Conservation (phyloP, 1,140 invertebrate species). For the Aphis gossypii region DNA sequence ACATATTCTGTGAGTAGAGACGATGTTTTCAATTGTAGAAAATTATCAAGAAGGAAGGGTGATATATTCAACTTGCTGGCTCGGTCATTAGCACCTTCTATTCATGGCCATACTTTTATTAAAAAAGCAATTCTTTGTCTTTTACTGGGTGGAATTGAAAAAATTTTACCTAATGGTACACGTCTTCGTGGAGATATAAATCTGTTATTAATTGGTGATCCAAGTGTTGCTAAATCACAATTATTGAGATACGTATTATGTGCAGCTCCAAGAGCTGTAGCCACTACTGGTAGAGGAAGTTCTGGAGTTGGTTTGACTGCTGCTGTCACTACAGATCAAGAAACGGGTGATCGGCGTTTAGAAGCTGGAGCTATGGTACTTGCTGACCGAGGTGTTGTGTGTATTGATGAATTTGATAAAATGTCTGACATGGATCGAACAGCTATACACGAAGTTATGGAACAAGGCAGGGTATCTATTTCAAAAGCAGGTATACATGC, state of each 20-base stretch:
- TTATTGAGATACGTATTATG: slow-evolving; percentile 92
- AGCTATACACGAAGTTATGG: slow-evolving; percentile 99
- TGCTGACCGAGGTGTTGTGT: slow-evolving; percentile 96
- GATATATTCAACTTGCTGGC: slow-evolving; percentile 92
- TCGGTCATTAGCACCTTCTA: slow-evolving; percentile 95
- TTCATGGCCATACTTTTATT: slow-evolving; percentile 96
- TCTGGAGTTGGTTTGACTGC: slow-evolving; percentile 98
- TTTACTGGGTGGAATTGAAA: slow-evolving; percentile 94
- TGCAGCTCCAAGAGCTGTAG: slow-evolving; percentile 93
- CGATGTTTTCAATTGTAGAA: slow-evolving; percentile 91
- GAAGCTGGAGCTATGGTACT: slow-evolving; percentile 99
- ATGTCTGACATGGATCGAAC: slow-evolving; percentile 99
- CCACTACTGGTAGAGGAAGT: slow-evolving; percentile 92
- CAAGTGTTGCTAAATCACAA: slow-evolving; percentile 98
- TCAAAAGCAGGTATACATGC: slow-evolving; percentile 99
- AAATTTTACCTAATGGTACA: slow-evolving; percentile 93
- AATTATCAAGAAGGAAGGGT: slow-evolving; percentile 75
- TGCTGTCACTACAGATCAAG: slow-evolving; percentile 94
- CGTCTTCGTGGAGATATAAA: slow-evolving; percentile 98
- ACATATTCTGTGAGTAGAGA: slow-evolving; percentile 79
- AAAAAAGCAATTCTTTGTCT: slow-evolving; percentile 97
- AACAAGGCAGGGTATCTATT: slow-evolving; percentile 94
- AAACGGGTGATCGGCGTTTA: slow-evolving; percentile 87
- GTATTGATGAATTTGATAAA: slow-evolving; percentile 99
- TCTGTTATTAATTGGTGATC: slow-evolving; percentile 96